A percentile compares a stretch with the other conserved stretches of the same genome.
Evolutionary conservation across 2,888 invertebrate genomes (phyloP).

Genomic region (Colletes collaris): DNA sequence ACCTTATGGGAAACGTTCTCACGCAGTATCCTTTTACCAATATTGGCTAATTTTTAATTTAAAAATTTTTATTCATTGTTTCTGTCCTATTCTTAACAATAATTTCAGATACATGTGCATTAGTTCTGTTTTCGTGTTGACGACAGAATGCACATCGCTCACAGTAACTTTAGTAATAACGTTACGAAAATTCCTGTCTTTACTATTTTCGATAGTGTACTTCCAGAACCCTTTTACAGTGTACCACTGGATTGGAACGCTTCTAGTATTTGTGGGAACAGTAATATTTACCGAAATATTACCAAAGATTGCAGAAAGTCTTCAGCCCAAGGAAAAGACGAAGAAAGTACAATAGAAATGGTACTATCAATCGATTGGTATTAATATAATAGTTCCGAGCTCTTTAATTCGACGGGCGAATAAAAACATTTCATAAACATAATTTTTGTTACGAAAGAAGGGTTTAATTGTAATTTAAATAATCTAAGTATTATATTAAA

Average conservation of each 20-base stretch:
- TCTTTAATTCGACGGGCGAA: background rate
- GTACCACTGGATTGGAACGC: slow-evolving; percentile 95
- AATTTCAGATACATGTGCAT: slow-evolving; percentile 91
- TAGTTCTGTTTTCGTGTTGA: slow-evolving; percentile 96
- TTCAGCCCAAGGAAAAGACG: slow-evolving; percentile 43
- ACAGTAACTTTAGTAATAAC: slow-evolving; percentile 98
- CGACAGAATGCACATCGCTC: slow-evolving; percentile 96
- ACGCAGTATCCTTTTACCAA: slow-evolving; percentile 90
- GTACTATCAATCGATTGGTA: background rate
- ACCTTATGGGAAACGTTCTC: slow-evolving; percentile 91
- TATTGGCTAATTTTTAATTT: background rate
- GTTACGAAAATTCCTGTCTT: slow-evolving; percentile 95
- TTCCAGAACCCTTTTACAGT: slow-evolving; percentile 97
- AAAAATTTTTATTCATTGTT: background rate
- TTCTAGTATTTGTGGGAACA: slow-evolving; percentile 96
- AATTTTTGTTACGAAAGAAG: background rate
- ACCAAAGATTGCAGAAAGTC: slow-evolving; percentile 82
- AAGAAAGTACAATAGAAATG: slow-evolving; percentile 68
- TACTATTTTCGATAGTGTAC: slow-evolving; percentile 97
- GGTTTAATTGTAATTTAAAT: background rate
- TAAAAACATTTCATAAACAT: too few relatives aligned
- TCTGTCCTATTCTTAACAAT: slow-evolving; percentile 26
- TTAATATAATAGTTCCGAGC: background rate
- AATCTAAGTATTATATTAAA: background rate
- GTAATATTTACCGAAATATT: slow-evolving; percentile 94